Base-by-base conservation (phyloP, 2,888 invertebrate species). In the Epistrophella euchroma region DNA sequence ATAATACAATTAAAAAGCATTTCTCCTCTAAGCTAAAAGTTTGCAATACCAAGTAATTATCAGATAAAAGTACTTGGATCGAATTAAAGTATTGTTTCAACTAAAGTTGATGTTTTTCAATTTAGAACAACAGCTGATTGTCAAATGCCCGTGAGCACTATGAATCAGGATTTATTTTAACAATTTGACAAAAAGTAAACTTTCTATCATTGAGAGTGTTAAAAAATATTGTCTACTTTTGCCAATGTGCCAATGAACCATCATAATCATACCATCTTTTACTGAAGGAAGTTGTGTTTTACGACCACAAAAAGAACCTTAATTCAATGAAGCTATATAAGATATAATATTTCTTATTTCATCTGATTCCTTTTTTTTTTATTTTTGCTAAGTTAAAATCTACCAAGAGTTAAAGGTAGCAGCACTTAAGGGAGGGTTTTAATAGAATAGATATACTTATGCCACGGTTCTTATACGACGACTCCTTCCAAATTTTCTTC, bases 401-500 rank as follows among this genome's bases (percentile, higher is more conserved):
- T 32, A 2, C 37, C 13, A 47, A 66, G 1, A 43, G 28, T 28
- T 7, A 2, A 15, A 15, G 15, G 25, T 7, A 15, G 15, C 6
- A 10, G 5, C 22, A 22, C 7, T 25, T 15, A 15, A n/a, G n/a
- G n/a, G 25, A 10, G 25, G 15, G 52, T 0, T 9, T 25, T 28
- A 7, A n/a, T 47, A 13, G 15, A 25, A 25, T 0, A 13, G 2
- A 47, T 19, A 47, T 52, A 60, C 56, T 58, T 19, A 60, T 32
- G 19, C 52, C 25, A 11, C 25, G 15, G 37, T 68, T 35, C n/a
- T 56, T n/a, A n/a, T n/a, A n/a, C n/a, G n/a, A 35, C 50, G 15
- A 47, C 45, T 50, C 28, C 66, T 56, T 72, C 40, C 66, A 25
- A 28, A n/a, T n/a, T 17, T 64, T 7, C 50, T 73, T 70, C 56